Evolutionary conservation across 2,113 vertebrate genomes (phyloP), one percentile per base, ranked within the genome.

Genomic region (Pteruthius melanotis): DNA sequence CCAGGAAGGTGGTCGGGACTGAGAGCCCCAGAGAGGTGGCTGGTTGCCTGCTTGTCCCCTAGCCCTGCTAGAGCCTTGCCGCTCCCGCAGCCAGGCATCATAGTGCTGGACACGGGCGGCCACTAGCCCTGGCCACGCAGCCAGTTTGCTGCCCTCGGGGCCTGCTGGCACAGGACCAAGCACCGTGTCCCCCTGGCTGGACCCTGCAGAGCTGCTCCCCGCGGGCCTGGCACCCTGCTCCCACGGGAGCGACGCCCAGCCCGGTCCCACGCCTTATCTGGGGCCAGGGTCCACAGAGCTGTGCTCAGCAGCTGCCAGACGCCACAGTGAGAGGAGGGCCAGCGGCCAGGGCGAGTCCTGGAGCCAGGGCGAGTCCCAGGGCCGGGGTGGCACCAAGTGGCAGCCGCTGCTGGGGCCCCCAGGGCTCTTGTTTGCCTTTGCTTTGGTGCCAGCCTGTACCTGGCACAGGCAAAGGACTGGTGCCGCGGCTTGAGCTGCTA

Each of bases 71-170:
- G 37, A 18, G 15, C 42, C 11, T 4, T 53, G 74, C 42, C 3
- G 18, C 15, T 75, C 40, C 22, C 0, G 2, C 69, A 94, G 64
- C 79, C 81, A 75, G 37, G 90, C n/a, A 31, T 95, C 31, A 2
- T 94, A 97, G 5, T 93, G 59, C 90, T 80, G 96, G 45, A 98
- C n/a, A 11, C 96, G 95, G 57, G 93, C 0, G 0, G 97, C 96
- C 68, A 97, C 96, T 21, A 97, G 61, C 21, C 97, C 97, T 0
- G 94, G 93, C 31, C 90, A 85, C 1, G 35, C 61, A 6, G 95
- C 90, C 71, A 92, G 74, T 19, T 79, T 71, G 74, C 18, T 1
- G 5, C 30, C 15, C 30, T 65, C 28, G 1, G 26, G 66, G 27
- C 22, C 11, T 11, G 26, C n/a, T 3, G 14, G 83, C 2, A 21